A percentile compares a stretch with the other conserved stretches of the same genome.
Evolutionary conservation across 2,888 invertebrate species (phyloP).

Genomic region (Venusia cambrica): DNA sequence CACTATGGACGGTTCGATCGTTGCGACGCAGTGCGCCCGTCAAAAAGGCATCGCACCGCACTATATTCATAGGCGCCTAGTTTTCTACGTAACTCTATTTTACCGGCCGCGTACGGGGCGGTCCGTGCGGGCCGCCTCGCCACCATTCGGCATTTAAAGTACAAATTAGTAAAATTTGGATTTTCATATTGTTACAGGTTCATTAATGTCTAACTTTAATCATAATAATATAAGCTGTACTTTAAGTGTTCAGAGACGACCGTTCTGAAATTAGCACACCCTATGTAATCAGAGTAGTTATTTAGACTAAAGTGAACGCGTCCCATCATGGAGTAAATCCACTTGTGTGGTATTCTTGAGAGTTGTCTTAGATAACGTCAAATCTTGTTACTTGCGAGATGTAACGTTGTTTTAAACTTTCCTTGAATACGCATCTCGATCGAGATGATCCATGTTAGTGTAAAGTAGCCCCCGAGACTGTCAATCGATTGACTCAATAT

Average conservation of each 20-base stretch:
- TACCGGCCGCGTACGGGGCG: slow-evolving; percentile 72
- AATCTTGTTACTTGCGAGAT: too few species aligned
- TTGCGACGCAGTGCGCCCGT: slow-evolving; percentile 71
- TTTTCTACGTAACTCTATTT: slow-evolving; percentile 56
- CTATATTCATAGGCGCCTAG: slow-evolving; percentile 68
- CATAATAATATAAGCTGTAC: slow-evolving; percentile 73
- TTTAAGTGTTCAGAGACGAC: slow-evolving; percentile 80
- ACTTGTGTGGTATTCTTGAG: too few species aligned
- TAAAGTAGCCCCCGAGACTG: too few species aligned
- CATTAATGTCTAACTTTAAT: slow-evolving; percentile 76
- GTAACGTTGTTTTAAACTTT: too few species aligned
- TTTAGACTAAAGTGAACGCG: slow-evolving; percentile 6
- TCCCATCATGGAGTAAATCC: too few species aligned
- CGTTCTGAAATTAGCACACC: slow-evolving; percentile 52
- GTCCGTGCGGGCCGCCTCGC: slow-evolving; percentile 72
- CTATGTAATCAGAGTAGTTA: slow-evolving; percentile 53
- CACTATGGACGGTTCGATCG: slow-evolving; percentile 77
- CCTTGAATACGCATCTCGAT: too few species aligned
- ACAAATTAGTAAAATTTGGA: slow-evolving; percentile 81
- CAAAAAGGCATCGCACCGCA: slow-evolving; percentile 80
- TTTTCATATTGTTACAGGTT: slow-evolving; percentile 81
- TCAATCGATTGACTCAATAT: too few species aligned
- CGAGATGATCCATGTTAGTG: too few species aligned
- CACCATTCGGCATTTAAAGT: slow-evolving; percentile 80
- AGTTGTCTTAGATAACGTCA: too few species aligned